Evolutionary conservation across 2,797 vertebrate species (phyloP).

Genomic region (Bucorvus abyssinicus): DNA sequence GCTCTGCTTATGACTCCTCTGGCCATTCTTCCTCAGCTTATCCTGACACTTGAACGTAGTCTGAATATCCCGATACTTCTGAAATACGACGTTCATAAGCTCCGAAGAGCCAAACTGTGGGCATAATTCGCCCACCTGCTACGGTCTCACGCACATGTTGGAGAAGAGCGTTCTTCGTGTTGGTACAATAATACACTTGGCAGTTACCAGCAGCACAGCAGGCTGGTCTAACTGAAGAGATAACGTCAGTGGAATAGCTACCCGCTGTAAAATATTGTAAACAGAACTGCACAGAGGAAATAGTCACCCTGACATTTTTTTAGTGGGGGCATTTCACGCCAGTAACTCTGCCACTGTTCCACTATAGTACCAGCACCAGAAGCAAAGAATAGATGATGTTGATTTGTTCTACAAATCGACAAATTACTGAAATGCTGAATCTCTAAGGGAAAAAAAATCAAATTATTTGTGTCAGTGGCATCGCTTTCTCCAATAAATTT

Average conservation of each 20-base stretch:
- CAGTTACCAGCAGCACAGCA: not conserved
- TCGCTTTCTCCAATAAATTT: not conserved
- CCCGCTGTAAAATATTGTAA: not conserved
- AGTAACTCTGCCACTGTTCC: not conserved
- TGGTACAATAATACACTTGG: not conserved
- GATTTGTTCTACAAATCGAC: not conserved
- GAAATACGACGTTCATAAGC: not conserved
- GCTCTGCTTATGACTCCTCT: not conserved
- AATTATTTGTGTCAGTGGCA: not conserved
- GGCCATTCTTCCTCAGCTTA: not conserved
- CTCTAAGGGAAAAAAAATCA: not conserved
- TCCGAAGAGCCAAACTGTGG: not conserved
- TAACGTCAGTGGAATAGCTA: not conserved
- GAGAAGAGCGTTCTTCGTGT: not conserved
- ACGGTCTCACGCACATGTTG: not conserved
- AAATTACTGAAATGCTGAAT: not conserved
- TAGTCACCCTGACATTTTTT: not conserved
- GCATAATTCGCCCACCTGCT: not conserved
- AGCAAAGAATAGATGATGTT: not conserved
- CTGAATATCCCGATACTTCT: not conserved
- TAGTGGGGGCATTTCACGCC: not conserved
- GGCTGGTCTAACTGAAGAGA: not conserved
- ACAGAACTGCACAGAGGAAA: not conserved
- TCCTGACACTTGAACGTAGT: not conserved
- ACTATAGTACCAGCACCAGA: not conserved